Conservation (phyloP, 2,113 vertebrate genomes). For the Anhinga anhinga region DNA sequence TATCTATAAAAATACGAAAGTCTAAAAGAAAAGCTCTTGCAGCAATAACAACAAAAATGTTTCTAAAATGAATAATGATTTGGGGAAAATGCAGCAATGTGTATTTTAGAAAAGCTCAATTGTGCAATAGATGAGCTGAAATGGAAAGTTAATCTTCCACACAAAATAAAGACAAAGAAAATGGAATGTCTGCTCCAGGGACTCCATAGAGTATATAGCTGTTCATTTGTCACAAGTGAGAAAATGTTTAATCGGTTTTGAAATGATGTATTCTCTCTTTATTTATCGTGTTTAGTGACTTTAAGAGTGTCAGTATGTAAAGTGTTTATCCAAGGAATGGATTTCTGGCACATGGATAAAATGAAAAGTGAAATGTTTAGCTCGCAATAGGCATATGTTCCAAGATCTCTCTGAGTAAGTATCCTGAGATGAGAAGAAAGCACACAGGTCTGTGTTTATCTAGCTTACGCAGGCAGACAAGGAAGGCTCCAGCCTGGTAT, state of each 20-base stretch:
- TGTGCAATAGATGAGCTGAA: slow-evolving; percentile 68
- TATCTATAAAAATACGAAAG: neutral
- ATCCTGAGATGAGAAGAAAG: slow-evolving; percentile 74
- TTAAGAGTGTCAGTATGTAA: slow-evolving; percentile 77
- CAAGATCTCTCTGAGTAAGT: slow-evolving; percentile 73
- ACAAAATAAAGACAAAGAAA: slow-evolving; percentile 63
- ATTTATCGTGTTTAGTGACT: slow-evolving; percentile 77
- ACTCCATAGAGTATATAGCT: slow-evolving; percentile 53
- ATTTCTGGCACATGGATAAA: slow-evolving; percentile 78
- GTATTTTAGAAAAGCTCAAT: slow-evolving; percentile 57
- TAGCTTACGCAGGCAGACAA: slow-evolving; percentile 82
- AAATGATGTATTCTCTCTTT: slow-evolving; percentile 73
- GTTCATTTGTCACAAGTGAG: slow-evolving; percentile 73
- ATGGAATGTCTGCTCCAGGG: slow-evolving; percentile 53
- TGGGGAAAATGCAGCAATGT: slow-evolving; percentile 20
- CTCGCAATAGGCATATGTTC: slow-evolving; percentile 73
- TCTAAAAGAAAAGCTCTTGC: neutral
- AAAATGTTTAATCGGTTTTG: slow-evolving; percentile 74
- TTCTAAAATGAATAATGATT: slow-evolving; percentile 57
- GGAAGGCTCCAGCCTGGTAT: slow-evolving; percentile 88
- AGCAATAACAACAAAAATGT: neutral
- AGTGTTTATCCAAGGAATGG: slow-evolving; percentile 80
- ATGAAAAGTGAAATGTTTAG: slow-evolving; percentile 80
- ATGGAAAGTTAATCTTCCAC: slow-evolving; percentile 74
- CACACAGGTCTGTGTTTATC: slow-evolving; percentile 86